These are phyloP conservation scores for Sussaba pulchella DNA, from an alignment of 2,888 invertebrate genomes.

Conservation along the genomic window DNA sequence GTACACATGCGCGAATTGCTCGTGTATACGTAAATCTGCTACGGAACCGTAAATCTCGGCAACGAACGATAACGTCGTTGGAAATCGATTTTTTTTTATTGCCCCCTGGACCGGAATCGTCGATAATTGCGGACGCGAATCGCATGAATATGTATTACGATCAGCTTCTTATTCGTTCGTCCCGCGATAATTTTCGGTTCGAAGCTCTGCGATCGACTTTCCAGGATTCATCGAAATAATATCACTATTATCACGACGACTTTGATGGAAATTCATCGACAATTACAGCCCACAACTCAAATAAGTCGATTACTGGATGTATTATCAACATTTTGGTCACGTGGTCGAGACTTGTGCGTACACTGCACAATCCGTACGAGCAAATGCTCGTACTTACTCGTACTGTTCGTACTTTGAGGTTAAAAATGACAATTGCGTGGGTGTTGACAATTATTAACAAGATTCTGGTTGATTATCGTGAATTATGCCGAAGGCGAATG, in stretches of 20 bases:
- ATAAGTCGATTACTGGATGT: background rate
- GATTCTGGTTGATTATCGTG: background rate
- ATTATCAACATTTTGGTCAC: background rate
- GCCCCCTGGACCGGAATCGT: background rate
- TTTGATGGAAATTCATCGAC: constrained; percentile 18
- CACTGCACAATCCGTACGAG: constrained; percentile 4
- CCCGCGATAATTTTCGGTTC: background rate
- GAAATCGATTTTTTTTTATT: constrained; percentile 6
- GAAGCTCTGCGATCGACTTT: background rate
- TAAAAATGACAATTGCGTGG: background rate
- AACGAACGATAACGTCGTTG: constrained; percentile 6
- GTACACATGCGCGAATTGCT: background rate
- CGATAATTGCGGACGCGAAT: no score
- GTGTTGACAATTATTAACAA: background rate
- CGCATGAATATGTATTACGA: no score
- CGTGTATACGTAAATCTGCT: background rate
- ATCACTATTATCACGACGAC: constrained; percentile 32
- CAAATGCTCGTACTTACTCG: no score
- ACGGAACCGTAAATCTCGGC: constrained; percentile 23
- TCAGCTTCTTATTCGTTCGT: no score
- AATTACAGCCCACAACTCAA: background rate
- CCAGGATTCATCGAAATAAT: background rate
- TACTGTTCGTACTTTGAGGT: background rate
- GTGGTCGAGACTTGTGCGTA: no score
- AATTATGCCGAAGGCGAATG: background rate